A percentile compares a stretch with the other conserved stretches of the same genome.
Evolutionary conservation across 2,113 vertebrate genomes (phyloP).

Genomic region (Rallus limicola): DNA sequence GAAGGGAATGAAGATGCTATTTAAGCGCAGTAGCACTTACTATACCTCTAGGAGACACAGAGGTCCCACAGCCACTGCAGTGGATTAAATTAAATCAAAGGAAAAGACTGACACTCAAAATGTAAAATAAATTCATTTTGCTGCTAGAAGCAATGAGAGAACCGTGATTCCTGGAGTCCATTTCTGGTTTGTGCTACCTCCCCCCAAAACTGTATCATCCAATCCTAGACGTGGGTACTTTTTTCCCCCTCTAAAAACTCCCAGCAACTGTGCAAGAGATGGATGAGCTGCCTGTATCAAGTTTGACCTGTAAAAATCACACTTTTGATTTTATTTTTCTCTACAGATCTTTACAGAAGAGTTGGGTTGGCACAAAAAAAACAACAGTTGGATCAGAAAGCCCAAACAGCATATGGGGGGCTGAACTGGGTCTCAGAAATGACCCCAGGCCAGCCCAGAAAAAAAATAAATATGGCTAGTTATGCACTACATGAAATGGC

Average conservation of each 20-base stretch:
- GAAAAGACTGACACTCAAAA: background rate
- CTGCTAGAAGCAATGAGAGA: background rate
- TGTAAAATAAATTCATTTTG: background rate
- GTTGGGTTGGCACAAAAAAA: background rate
- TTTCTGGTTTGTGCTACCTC: background rate
- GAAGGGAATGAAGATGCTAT: background rate
- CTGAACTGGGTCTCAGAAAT: background rate
- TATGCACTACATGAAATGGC: background rate
- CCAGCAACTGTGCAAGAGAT: background rate
- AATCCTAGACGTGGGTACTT: accelerated
- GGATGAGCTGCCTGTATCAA: background rate
- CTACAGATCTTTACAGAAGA: background rate
- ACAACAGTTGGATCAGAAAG: background rate
- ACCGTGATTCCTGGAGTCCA: background rate
- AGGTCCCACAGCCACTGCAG: background rate
- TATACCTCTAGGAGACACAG: background rate
- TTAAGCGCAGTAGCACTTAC: background rate
- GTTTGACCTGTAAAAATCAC: background rate
- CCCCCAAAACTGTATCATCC: background rate
- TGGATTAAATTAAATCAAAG: background rate
- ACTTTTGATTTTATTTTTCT: background rate
- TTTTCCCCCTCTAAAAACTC: background rate
- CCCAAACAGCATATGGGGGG: background rate
- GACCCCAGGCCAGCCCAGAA: background rate
- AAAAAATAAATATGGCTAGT: background rate